A percentile compares a stretch with the other conserved stretches of the same genome.
Conservation (phyloP, 2,888 invertebrate species). For the Lumbricus terrestris region DNA sequence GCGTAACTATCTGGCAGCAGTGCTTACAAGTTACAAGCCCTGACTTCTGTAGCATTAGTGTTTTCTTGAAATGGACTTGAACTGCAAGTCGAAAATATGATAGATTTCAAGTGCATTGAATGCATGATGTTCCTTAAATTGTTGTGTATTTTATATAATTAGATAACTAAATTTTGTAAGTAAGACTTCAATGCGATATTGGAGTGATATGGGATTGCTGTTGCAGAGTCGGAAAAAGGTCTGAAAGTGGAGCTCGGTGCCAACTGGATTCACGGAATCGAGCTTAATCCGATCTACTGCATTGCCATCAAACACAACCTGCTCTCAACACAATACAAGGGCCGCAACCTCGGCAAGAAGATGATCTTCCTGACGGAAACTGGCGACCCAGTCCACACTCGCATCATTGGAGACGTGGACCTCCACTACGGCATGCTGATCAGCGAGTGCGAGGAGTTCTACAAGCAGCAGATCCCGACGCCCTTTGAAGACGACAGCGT, state of each 20-base stretch:
- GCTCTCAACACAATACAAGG: constrained; percentile 71
- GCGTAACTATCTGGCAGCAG: background rate
- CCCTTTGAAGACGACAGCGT: constrained; percentile 86
- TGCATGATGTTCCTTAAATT: background rate
- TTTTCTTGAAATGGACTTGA: background rate
- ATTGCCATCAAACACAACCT: constrained; percentile 66
- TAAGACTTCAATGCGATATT: background rate
- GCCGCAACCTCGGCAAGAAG: constrained; percentile 77
- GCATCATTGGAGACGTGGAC: constrained; percentile 75
- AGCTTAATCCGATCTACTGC: constrained; percentile 62
- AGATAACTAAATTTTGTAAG: background rate
- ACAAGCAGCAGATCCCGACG: constrained; percentile 74
- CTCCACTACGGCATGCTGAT: constrained; percentile 88
- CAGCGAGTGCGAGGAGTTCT: constrained; percentile 88
- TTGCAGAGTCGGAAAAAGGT: constrained; percentile 26
- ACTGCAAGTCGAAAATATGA: background rate
- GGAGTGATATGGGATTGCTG: background rate
- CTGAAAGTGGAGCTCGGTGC: constrained; percentile 60
- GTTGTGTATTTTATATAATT: too few species aligned
- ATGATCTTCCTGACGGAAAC: constrained; percentile 85
- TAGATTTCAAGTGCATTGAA: background rate
- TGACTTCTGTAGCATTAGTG: background rate
- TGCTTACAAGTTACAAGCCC: background rate
- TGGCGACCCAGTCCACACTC: constrained; percentile 75
- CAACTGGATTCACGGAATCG: constrained; percentile 63